Conservation (phyloP, 2,797 vertebrate genomes). For the Coendou prehensilis region DNA sequence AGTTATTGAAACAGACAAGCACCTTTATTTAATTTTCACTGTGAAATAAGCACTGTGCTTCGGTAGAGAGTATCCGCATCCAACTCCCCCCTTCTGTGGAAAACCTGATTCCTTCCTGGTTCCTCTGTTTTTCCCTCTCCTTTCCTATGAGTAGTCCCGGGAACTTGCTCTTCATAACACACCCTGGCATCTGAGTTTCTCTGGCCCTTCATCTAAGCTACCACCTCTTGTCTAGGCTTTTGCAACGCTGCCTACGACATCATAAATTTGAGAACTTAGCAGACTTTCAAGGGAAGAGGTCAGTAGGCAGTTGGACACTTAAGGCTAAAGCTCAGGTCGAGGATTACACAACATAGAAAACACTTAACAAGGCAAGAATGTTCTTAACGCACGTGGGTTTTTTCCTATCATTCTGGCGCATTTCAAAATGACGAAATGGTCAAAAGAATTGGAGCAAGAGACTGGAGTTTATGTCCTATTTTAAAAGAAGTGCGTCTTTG, state of each 20-base stretch:
- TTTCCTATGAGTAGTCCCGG: not conserved
- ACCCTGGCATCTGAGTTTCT: not conserved
- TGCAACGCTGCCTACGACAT: not conserved
- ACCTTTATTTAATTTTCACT: not conserved
- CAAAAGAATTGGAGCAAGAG: slow-evolving; percentile 44
- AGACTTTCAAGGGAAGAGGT: not conserved
- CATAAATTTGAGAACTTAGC: not conserved
- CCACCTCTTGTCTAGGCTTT: not conserved
- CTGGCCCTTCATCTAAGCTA: not conserved
- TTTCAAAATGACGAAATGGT: slow-evolving; percentile 50
- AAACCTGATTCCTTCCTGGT: not conserved
- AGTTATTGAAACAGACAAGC: not conserved
- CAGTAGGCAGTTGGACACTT: not conserved
- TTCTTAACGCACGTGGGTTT: not conserved
- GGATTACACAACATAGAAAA: not conserved
- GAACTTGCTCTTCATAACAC: not conserved
- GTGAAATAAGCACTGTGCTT: not conserved
- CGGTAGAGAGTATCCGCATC: not conserved
- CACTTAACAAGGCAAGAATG: not conserved
- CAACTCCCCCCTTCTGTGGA: not conserved
- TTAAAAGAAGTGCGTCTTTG: slow-evolving; percentile 43
- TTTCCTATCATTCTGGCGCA: not conserved
- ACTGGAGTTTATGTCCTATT: slow-evolving; percentile 25
- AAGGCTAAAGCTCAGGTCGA: slow-evolving; percentile 14
- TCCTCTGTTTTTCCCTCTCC: not conserved